Conservation (phyloP, 1,140 invertebrate species). For the Tribolium castaneum region DNA sequence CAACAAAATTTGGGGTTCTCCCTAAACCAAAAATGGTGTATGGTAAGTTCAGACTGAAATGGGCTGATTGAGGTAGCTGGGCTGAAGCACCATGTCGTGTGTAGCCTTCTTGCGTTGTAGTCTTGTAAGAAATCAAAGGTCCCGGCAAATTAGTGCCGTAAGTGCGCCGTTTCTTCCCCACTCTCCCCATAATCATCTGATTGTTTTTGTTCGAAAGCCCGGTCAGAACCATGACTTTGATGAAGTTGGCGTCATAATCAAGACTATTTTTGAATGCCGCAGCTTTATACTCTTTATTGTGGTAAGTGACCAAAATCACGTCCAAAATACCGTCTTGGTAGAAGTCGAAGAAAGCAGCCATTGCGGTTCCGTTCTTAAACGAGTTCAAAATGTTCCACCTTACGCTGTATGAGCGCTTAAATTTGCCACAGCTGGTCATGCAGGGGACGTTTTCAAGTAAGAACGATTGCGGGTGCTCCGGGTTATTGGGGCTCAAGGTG, state of each 20-base stretch:
- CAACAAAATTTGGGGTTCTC: conserved; percentile 97
- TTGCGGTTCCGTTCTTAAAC: conserved; percentile 77
- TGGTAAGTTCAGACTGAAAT: conserved; percentile 91
- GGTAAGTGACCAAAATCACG: conserved; percentile 79
- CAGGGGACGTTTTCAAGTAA: conserved; percentile 84
- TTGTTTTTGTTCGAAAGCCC: conserved; percentile 80
- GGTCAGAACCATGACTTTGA: conserved; percentile 94
- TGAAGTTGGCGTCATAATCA: conserved; percentile 94
- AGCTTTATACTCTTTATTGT: conserved; percentile 68
- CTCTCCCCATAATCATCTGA: conserved; percentile 74
- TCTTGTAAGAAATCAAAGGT: conserved; percentile 87
- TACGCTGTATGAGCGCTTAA: conserved; percentile 80
- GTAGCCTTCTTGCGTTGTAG: conserved; percentile 84
- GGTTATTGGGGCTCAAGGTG: conserved; percentile 70
- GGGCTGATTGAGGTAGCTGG: conserved; percentile 92
- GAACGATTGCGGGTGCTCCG: conserved; percentile 73
- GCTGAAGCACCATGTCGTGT: conserved; percentile 79
- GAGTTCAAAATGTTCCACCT: conserved; percentile 78
- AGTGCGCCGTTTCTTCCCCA: conserved; percentile 81
- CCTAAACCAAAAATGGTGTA: conserved; percentile 96
- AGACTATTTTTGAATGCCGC: conserved; percentile 88
- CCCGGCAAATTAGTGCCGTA: conserved; percentile 80
- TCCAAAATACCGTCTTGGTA: conserved; percentile 86
- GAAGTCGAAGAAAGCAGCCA: conserved; percentile 94
- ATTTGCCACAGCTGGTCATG: conserved; percentile 67